phyloP scores from a whole-genome alignment of 1,140 invertebrate genomes.

The Ridgeia piscesae region DNA sequence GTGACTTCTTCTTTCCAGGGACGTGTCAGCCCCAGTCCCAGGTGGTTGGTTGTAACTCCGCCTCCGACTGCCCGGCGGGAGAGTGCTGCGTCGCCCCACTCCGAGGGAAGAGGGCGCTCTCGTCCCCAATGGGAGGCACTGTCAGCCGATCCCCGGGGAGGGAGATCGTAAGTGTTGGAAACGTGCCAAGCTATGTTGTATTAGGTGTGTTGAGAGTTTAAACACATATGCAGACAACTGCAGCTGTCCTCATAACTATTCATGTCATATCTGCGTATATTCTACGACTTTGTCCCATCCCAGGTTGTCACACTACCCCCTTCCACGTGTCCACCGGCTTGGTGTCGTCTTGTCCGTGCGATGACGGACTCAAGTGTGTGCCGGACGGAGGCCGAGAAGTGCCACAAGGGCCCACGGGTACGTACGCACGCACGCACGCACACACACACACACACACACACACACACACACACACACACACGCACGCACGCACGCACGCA shows the following conservation, averaged over 20 bases:
- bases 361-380: background rate
- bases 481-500: background rate
- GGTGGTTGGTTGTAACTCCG: background rate
- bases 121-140: no score
- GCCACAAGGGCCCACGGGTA: background rate
- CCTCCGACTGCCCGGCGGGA: background rate
- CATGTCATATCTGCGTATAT: background rate
- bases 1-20: background rate
- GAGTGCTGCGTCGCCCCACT: no score
- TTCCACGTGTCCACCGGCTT: background rate
- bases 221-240: no score
- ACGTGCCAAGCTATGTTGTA: no score
- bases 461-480: no score
- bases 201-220: no score
- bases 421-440: no score
- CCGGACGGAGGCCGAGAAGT: background rate
- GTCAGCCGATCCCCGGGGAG: no score
- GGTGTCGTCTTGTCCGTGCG: background rate
- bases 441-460: no score
- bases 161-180: no score
- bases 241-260: no score
- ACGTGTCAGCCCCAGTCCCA: background rate
- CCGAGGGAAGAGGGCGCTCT: no score
- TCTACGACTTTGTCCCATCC: background rate
- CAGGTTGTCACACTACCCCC: background rate